Evolutionary conservation across 1,140 invertebrate genomes (phyloP).

Genomic region (Drosophila tsacasi): DNA sequence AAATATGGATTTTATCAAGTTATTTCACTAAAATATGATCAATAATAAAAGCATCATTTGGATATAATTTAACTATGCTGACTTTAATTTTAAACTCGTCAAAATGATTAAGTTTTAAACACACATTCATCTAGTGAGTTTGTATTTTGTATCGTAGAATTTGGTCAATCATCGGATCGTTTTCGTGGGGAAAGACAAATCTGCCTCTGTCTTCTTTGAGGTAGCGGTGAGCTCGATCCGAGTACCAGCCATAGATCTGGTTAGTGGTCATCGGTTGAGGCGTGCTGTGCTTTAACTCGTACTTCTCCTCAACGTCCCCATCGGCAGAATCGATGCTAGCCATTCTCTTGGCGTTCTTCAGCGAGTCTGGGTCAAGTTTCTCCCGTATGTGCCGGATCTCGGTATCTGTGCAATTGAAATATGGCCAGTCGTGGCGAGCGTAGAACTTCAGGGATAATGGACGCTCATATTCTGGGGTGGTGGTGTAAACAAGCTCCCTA

Average conservation of each 20-base stretch:
- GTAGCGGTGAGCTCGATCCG: conserved; percentile 59
- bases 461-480: conserved; percentile 32
- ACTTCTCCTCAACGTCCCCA: conserved; percentile 1
- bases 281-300: conserved; percentile 55
- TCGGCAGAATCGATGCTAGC: too few species aligned
- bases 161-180: conserved; percentile 58
- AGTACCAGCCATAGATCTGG: conserved; percentile 73
- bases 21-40: neutral
- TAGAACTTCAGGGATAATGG: conserved; percentile 66
- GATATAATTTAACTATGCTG: conserved; percentile 6
- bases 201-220: conserved; percentile 56
- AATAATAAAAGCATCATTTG: neutral
- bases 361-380: conserved; percentile 46
- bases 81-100: conserved; percentile 27
- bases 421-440: conserved; percentile 67
- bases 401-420: conserved; percentile 54
- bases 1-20: neutral
- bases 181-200: conserved; percentile 65
- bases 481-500: conserved; percentile 14
- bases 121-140: neutral
- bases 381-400: conserved; percentile 43
- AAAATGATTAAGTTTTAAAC: neutral
- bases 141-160: conserved; percentile 35
- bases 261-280: conserved; percentile 60
- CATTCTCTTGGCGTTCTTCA: conserved; percentile 13